Percentiles rank a stretch among this genome's conserved stretches.
phyloP scores from a whole-genome alignment of 1,140 invertebrate species.

The Drosophila setifemur region DNA sequence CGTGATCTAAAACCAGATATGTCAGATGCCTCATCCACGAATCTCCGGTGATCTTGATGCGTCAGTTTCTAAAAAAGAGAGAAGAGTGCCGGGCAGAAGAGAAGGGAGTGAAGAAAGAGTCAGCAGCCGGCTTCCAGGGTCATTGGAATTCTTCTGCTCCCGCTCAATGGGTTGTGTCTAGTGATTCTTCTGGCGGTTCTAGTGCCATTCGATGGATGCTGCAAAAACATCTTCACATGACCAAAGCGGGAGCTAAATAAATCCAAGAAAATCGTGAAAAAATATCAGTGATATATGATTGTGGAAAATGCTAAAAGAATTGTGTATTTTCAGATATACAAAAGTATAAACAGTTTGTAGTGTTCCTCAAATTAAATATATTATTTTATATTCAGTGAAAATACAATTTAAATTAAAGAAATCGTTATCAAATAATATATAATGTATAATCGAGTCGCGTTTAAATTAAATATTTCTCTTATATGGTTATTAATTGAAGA shows the following conservation, averaged over 20 bases:
- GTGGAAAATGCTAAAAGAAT: no score
- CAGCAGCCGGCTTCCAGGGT: conserved; percentile 47
- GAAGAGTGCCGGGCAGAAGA: neutral
- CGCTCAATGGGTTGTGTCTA: conserved; percentile 32
- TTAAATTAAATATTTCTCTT: no score
- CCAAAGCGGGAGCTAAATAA: neutral
- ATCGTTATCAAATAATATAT: no score
- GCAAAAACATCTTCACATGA: neutral
- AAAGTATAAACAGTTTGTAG: no score
- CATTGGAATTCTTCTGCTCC: conserved; percentile 18
- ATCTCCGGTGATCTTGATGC: conserved; percentile 47
- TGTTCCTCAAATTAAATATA: no score
- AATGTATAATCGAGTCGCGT: no score
- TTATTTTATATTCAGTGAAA: no score
- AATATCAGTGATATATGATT: neutral
- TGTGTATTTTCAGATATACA: no score
- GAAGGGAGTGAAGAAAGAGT: no score
- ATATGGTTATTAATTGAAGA: no score
- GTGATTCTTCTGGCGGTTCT: no score
- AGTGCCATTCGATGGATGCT: conserved; percentile 8
- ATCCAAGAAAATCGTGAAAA: neutral
- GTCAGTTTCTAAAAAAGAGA: conserved; percentile 24
- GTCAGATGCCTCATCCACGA: conserved; percentile 59
- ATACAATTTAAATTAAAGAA: no score
- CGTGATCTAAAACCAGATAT: conserved; percentile 64